Evolutionary conservation across 2,113 vertebrate species (phyloP).

Genomic region (Xiphorhynchus elegans): DNA sequence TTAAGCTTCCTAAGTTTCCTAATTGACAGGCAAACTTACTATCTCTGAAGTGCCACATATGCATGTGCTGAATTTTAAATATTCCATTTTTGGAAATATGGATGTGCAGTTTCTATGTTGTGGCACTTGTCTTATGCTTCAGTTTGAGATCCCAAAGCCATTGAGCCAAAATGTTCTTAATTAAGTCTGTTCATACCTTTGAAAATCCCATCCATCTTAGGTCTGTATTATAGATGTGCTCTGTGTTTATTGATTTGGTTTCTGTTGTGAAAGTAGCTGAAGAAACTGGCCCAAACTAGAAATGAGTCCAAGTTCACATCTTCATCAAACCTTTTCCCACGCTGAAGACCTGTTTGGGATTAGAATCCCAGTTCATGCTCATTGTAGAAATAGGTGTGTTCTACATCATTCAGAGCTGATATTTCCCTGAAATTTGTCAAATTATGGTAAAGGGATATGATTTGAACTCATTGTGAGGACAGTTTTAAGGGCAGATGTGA

Average conservation of each 20-base stretch:
- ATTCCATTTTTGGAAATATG: background rate
- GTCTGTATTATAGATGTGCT: background rate
- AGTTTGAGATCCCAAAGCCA: background rate
- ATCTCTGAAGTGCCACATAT: background rate
- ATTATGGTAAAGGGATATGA: background rate
- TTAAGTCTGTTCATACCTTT: background rate
- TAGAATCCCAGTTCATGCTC: background rate
- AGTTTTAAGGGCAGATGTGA: background rate
- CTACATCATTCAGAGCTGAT: background rate
- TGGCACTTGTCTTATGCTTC: background rate
- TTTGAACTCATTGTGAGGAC: constrained; percentile 29
- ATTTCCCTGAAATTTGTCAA: constrained; percentile 36
- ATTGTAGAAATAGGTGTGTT: background rate
- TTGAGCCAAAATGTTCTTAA: background rate
- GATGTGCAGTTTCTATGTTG: background rate
- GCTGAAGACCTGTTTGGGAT: background rate
- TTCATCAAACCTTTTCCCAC: background rate
- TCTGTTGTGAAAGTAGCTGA: background rate
- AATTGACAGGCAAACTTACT: background rate
- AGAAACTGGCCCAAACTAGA: background rate
- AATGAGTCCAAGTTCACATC: background rate
- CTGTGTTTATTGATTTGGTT: background rate
- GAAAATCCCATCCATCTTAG: background rate
- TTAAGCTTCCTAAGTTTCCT: background rate
- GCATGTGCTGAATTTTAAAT: background rate